Conservation (phyloP, 2,888 invertebrate genomes). For the Epicampocera succincta region DNA sequence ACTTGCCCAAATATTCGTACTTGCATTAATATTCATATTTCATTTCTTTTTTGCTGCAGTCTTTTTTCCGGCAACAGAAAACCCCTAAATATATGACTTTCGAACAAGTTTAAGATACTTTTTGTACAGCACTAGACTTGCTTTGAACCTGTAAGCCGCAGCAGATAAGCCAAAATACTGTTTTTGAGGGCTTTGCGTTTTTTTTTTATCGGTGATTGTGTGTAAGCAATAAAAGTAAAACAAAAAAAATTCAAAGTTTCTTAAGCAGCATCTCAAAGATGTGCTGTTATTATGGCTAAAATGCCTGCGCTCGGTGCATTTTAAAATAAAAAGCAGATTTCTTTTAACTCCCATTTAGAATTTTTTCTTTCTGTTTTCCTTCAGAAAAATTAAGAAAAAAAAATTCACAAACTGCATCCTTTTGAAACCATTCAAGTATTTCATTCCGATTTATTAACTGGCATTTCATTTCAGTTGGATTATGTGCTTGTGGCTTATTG, state of each 20-base stretch:
- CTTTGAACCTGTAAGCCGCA: slow-evolving; percentile 48
- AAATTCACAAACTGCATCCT: slow-evolving; percentile 25
- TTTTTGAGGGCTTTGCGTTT: slow-evolving; percentile 15
- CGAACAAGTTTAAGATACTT: slow-evolving; percentile 42
- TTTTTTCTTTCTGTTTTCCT: slow-evolving; percentile 15
- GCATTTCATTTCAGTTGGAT: slow-evolving; percentile 26
- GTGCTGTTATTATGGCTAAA: slow-evolving; percentile 21
- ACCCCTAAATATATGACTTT: slow-evolving; percentile 30
- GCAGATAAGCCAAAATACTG: slow-evolving; percentile 37
- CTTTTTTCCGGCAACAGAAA: background rate
- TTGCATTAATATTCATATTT: too few relatives aligned
- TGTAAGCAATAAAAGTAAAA: slow-evolving; percentile 39
- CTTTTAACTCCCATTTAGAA: slow-evolving; percentile 49
- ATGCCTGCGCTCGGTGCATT: background rate
- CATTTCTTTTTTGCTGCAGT: too few relatives aligned
- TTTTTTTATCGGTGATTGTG: background rate
- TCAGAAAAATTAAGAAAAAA: background rate
- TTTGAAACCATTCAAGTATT: slow-evolving; percentile 32
- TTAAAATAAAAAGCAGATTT: slow-evolving; percentile 23
- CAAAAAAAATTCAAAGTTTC: slow-evolving; percentile 16
- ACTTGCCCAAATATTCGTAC: too few relatives aligned
- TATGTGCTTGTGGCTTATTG: slow-evolving; percentile 36
- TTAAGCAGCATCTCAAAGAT: slow-evolving; percentile 30
- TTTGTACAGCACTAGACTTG: slow-evolving; percentile 9
- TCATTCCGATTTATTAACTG: background rate